Evolutionary conservation across 2,888 invertebrate species (phyloP), one percentile per base, ranked within the genome.

Genomic region (Agonum fuliginosum): DNA sequence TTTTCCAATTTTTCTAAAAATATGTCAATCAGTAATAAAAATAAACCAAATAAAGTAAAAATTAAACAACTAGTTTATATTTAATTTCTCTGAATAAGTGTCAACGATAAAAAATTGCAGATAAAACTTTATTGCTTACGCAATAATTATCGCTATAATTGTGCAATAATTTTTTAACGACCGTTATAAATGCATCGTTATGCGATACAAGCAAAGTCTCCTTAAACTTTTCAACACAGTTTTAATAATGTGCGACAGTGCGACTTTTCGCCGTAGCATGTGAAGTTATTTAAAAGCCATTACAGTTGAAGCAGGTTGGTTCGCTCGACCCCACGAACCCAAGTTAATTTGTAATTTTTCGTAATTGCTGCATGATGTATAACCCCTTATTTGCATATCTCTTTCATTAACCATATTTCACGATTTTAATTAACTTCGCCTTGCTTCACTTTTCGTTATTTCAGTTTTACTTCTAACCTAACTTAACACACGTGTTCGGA

Each of bases 381-480:
- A 43, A 65, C 62, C 46, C 37, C 43, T 24, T 71, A 74, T 74
- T 74, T 74, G 74, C 74, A 74, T 74, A 74, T 74, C 74, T 74
- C 43, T 74, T 74, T 74, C 74, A 74, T 62, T 41, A 73, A 74
- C 62, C 74, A 74, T 74, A 74, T 62, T 62, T 74, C 74, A 74
- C 74, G 62, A 74, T 74, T 74, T 74, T 74, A 74, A 74, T 74
- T 74, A 65, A 74, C 62, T 74, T 74, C 58, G 46, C 46, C 74
- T 27, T 62, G 62, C 43, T 65, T 74, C 43, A 62, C 37, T 74
- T 74, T 74, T 27, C 51, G 71, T 71, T 71, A 71, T 71, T 67
- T 71, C 69, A 30, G 71, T 71, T 51, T 71, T 46, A 46, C 46
- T 41, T 70, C 46, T 24, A 70, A 67, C 37, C 17, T 67, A 67